phyloP scores from a whole-genome alignment of 37 sponge, comb jelly and placozoan genomes.

The Chondrosia reniformis region DNA sequence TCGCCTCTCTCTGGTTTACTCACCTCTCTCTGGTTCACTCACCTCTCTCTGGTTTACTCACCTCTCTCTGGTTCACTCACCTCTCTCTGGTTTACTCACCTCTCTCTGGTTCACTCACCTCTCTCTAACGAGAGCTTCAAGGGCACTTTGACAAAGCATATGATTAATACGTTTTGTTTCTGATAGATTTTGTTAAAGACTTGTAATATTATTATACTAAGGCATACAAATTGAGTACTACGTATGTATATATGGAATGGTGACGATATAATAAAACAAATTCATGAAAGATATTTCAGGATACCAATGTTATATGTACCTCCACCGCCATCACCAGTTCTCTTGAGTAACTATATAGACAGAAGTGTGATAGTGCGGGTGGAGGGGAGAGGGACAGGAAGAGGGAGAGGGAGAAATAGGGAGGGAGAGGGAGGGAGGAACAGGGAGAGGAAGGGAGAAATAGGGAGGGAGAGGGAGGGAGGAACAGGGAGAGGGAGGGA shows the following conservation, averaged over 20 bases:
- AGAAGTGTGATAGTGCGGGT: no score
- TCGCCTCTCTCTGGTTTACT: no score
- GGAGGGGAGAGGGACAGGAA: neutral
- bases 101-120: no score
- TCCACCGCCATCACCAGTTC: slow-evolving; percentile 57
- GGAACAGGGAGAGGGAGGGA: neutral
- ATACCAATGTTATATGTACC: slow-evolving; percentile 61
- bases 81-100: no score
- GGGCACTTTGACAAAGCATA: slow-evolving; percentile 45
- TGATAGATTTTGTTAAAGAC: neutral
- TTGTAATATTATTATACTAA: neutral
- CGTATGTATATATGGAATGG: no score
- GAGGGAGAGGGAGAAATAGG: neutral
- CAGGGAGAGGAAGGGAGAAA: neutral
- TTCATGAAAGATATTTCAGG: no score
- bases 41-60: no score
- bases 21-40: no score
- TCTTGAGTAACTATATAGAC: slow-evolving; percentile 20
- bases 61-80: no score
- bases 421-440: neutral
- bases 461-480: neutral
- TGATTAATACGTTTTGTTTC: slow-evolving; percentile 9
- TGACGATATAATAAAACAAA: no score
- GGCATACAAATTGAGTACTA: no score
- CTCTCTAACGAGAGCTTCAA: slow-evolving; percentile 72